Base-by-base conservation (phyloP, 2,888 invertebrate species). In the Euplexia lucipara region DNA sequence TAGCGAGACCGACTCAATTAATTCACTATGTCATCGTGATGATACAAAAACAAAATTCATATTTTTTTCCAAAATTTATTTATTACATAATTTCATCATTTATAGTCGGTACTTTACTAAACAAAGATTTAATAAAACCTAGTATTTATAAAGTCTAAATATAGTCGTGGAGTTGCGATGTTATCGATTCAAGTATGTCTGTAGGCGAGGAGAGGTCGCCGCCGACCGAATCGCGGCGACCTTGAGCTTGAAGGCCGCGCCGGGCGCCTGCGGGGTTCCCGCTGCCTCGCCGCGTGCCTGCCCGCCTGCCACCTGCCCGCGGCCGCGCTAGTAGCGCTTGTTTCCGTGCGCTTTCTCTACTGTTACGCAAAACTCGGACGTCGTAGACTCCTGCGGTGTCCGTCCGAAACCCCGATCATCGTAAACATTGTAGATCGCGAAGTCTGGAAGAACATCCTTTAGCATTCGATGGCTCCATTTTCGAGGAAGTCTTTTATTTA, bases 171-270 rank as follows among this genome's bases (percentile, higher is more conserved):
- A 39, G 37, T n/a, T n/a, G n/a, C 48, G 39, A 42, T 39, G 35
- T 30, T 57, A 75, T 75, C 48, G 60, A 74, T 74, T 60, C 16
- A 30, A 49, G 70, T 35, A n/a, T n/a, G 52, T 44, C 22, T 48
- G 53, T 57, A 41, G 37, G 32, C 45, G n/a, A 56, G 34, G 26
- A 54, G 42, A 73, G 62, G 62, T 62, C 49, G 52, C 47, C 48
- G 64, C 58, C 69, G 48, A 32, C 61, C 45, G 47, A 44, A 6
- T 41, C 35, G 51, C 39, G 68, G 45, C 57, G 77, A 37, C 80
- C 80, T 79, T 70, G 68, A 34, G 37, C 47, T 16, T 26, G 30
- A 71, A 77, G 80, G 73, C 47, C 59, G 62, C 32, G 64, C 34
- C 47, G 52, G 8, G 58, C 18, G 44, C 47, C 48, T 16, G 20